Evolutionary conservation across 1,140 invertebrate species (phyloP), one percentile per base, ranked within the genome.

Genomic region (Colletes gigas): DNA sequence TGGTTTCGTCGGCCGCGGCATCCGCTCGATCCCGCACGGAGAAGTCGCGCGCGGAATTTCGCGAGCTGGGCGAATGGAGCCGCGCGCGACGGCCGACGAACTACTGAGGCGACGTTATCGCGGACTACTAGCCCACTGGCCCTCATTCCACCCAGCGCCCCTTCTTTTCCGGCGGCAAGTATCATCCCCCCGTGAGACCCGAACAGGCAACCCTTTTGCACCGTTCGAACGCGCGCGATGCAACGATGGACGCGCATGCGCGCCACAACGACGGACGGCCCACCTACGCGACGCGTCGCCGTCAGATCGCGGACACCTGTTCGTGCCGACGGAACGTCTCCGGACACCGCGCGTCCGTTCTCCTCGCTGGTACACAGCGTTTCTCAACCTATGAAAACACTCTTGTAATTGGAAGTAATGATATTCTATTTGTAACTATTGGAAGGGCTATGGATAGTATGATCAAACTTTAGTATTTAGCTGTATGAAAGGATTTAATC

Each of bases 81-180:
- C 54, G 73, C 77, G 68, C 79, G 69, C 80, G 63, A 83, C 73
- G 72, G 52, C 65, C 75, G 79, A 65, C 84, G 81, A 77, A 85
- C 84, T 76, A 77, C 77, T 76, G 59, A 71, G 54, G 78, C 83
- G 86, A 83, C 85, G 66, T 84, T 44, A 78, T 80, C 82, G 74
- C 85, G 78, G 52, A 87, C 85, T 87, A 83, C 81, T 87, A 78
- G 85, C 85, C 85, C 73, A 86, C 76, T 86, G 72, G 84, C 85
- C 85, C 78, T 78, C 73, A 86, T 86, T 83, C 74, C 63, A 21
- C 62, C 41, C 50, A 9, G 54, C 68, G 12, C 63, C 57, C 76
- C 75, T 71, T 70, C 75, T 50, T 73, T 44, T 74, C 60, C 50
- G 12, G 55, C 81, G 30, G 17, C 55, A 65, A n/a, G 55, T 44